phyloP scores from a whole-genome alignment of 2,888 invertebrate genomes.

The Lasioglossum morio region DNA sequence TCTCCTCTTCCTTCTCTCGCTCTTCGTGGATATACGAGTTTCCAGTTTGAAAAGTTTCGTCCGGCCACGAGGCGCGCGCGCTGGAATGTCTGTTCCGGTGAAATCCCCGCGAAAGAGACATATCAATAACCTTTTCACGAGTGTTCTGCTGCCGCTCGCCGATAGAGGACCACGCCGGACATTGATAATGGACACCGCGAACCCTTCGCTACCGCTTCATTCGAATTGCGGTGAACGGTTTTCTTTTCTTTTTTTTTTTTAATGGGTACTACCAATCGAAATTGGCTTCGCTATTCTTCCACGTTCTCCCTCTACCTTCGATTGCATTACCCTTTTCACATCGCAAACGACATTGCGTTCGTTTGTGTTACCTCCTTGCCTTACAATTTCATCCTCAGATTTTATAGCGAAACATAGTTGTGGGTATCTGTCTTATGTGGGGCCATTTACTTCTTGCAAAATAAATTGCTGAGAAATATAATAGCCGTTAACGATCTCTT shows the following conservation, averaged over 20 bases:
- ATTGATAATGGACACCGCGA: background rate
- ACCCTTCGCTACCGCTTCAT: background rate
- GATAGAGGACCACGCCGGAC: background rate
- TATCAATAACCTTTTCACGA: slow-evolving; percentile 37
- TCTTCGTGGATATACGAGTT: slow-evolving; percentile 43
- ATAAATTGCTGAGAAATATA: background rate
- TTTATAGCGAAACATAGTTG: background rate
- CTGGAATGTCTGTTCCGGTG: slow-evolving; percentile 22
- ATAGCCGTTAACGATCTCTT: background rate
- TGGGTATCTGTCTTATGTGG: background rate
- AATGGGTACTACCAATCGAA: background rate
- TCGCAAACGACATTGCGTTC: background rate
- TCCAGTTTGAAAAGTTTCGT: slow-evolving; percentile 28
- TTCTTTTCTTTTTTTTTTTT: too few species aligned
- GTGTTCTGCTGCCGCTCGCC: too few species aligned
- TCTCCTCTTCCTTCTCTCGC: slow-evolving; percentile 29
- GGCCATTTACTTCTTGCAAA: background rate
- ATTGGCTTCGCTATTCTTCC: background rate
- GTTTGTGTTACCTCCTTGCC: background rate
- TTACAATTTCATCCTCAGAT: background rate
- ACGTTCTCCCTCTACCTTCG: background rate
- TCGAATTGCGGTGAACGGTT: background rate
- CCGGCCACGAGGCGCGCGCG: slow-evolving; percentile 13
- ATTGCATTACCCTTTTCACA: background rate
- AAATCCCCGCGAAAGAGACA: slow-evolving; percentile 33